phyloP scores from a whole-genome alignment of 2,113 vertebrate species.

The Mustela lutreola region DNA sequence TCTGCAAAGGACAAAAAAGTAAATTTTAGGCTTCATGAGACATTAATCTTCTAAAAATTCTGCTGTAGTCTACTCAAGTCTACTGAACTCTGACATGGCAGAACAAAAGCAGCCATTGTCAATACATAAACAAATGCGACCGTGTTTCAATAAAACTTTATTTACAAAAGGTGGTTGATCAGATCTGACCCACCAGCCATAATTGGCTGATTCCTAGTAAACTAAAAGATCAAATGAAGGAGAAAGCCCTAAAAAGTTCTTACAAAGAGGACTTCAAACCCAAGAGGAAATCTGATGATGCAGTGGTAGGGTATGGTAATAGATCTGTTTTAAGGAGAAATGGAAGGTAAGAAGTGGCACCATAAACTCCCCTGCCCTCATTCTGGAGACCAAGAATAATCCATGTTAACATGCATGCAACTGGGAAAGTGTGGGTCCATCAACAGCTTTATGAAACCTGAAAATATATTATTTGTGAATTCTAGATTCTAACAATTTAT shows the following conservation, averaged over 20 bases:
- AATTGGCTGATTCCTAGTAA: background rate
- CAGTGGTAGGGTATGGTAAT: background rate
- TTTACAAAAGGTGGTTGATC: background rate
- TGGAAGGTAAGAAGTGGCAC: background rate
- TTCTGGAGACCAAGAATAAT: background rate
- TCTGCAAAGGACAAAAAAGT: background rate
- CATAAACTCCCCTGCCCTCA: background rate
- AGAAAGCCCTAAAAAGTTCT: background rate
- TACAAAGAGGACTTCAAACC: background rate
- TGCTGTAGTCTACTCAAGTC: background rate
- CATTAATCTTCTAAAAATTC: conserved; percentile 8
- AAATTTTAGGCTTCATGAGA: background rate
- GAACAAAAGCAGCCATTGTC: background rate
- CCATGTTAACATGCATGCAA: background rate
- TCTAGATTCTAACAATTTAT: background rate
- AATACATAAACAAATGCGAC: background rate
- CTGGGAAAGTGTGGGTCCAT: background rate
- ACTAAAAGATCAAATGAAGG: background rate
- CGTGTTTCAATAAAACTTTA: background rate
- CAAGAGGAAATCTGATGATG: background rate
- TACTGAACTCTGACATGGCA: background rate
- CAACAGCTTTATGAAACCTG: background rate
- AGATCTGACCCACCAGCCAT: background rate
- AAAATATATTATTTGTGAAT: background rate
- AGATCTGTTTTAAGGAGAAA: background rate